Evolutionary conservation across 1,140 invertebrate genomes (phyloP), one percentile per base, ranked within the genome.

Genomic region (Magallana angulata): DNA sequence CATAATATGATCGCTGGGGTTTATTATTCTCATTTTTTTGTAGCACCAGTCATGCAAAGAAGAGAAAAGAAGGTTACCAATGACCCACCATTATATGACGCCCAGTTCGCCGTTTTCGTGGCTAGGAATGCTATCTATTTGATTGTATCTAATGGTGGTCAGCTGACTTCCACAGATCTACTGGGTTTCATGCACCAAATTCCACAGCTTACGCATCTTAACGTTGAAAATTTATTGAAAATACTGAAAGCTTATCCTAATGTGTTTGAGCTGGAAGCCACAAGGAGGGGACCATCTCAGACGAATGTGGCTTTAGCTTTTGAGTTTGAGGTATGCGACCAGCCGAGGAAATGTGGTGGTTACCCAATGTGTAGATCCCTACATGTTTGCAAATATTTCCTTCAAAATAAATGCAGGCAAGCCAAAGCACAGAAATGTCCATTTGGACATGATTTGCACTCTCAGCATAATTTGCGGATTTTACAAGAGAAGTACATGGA

Each of bases 381-480:
- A 12, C 68, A 76, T 36, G 30, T 76, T 8, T 76, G 68, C 24
- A 76, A 76, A 30, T 76, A 76, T 24, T 76, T 76, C 24, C 30
- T 76, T 76, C 68, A 76, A 48, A 76, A 76, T 30, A 76, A 76
- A 24, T 76, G 68, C 68, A 8, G 68, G 0, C 24, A 36, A 76
- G 36, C 24, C 14, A 30, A 18, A 4, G 68, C 18, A 2, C 36
- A 48, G 36, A 7, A 30, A 76, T 76, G 68, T 76, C 12, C 11
- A 8, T 76, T 76, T 76, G 68, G 68, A 9, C 68, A 76, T 30
- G 18, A 24, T 8, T 76, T 76, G 8, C 68, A 76, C 36, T 76
- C 68, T 12, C 68, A 30, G 12, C 68, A 76, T 8, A 76, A 76
- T 76, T 30, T 76, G 8, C 68, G 12, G 12, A 76, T 76, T 30